These are phyloP conservation scores for Chelon auratus DNA, from an alignment of 2,797 vertebrate genomes.

Conservation along the genomic window DNA sequence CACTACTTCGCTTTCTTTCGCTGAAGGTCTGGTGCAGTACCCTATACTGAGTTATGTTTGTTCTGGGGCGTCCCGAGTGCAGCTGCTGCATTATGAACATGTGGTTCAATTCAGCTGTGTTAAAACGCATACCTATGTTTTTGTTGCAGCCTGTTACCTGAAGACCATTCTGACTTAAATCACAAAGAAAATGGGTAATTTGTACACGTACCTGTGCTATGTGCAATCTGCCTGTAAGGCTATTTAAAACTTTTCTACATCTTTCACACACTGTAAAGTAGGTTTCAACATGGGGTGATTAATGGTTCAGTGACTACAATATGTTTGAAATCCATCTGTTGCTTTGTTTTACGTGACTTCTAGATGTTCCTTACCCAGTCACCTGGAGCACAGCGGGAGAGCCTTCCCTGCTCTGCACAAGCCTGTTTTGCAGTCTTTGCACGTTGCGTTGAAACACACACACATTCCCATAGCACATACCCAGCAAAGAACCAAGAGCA, in stretches of 20 bases:
- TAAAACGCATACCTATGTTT: background rate
- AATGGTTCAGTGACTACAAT: constrained; percentile 21
- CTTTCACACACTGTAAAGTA: too few species aligned
- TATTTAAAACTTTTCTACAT: too few species aligned
- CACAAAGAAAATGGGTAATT: too few species aligned
- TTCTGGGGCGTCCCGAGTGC: background rate
- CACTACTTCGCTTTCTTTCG: background rate
- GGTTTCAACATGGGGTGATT: constrained; percentile 27
- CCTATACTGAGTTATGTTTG: constrained; percentile 2
- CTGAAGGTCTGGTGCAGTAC: background rate
- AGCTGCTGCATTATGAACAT: constrained; percentile 24
- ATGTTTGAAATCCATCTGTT: constrained; percentile 65
- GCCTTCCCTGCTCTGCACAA: constrained; percentile 22
- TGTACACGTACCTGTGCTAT: too few species aligned
- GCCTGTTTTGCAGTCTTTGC: constrained; percentile 25
- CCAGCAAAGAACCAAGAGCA: background rate
- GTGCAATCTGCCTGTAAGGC: too few species aligned
- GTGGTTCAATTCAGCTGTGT: constrained; percentile 14
- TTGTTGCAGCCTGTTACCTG: background rate
- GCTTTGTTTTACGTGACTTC: constrained; percentile 53
- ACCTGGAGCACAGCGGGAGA: constrained; percentile 48
- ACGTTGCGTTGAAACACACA: background rate
- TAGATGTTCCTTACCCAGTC: constrained; percentile 40
- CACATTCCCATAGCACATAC: constrained; percentile 3
- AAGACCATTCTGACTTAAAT: background rate